Evolutionary conservation across 1,140 invertebrate species (phyloP), one percentile per base, ranked within the genome.

Genomic region (Lasioglossum albipes): DNA sequence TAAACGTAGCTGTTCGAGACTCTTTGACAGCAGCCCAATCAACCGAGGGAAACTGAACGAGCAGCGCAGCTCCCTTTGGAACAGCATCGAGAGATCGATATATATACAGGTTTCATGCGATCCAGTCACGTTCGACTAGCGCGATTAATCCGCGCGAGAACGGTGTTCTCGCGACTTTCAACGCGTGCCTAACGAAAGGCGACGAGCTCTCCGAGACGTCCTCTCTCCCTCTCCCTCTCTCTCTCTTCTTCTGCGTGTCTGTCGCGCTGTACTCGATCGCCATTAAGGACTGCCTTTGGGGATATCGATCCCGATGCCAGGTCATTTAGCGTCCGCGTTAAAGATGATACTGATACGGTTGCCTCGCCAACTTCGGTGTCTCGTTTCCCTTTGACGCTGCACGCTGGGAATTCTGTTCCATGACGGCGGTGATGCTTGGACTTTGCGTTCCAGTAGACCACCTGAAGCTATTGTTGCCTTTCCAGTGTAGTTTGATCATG

Each of bases 311-410:
- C 42, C n/a, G n/a, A 9, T 6, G 18, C 18, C 20, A 9, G 31
- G 18, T 71, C 27, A 20, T 7, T 69, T 57, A 49, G 22, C 18
- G 36, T 22, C 12, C 9, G 27, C 22, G 20, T 57, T 27, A 42
- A 70, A 70, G 75, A 70, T 18, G 65, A 61, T 36, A 77, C 16
- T 41, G 75, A 77, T 77, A 77, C 9, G 13, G 52, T 59, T 77
- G 75, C 20, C 18, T n/a, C 27, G 4, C 10, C 20, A 54, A 4
- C 41, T 59, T 42, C 20, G n/a, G 20, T 45, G 22, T 73, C 42
- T n/a, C 65, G n/a, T 7, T 59, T 59, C 54, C 22, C 41, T 22
- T 4, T 13, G 22, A 18, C 57, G 16, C 61, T 52, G 52, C 22
- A 27, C 49, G 9, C 45, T 54, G 18, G 45, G 20, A 45, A 45